phyloP scores from a whole-genome alignment of 2,113 vertebrate species.

The Neolamprologus variostigma region DNA sequence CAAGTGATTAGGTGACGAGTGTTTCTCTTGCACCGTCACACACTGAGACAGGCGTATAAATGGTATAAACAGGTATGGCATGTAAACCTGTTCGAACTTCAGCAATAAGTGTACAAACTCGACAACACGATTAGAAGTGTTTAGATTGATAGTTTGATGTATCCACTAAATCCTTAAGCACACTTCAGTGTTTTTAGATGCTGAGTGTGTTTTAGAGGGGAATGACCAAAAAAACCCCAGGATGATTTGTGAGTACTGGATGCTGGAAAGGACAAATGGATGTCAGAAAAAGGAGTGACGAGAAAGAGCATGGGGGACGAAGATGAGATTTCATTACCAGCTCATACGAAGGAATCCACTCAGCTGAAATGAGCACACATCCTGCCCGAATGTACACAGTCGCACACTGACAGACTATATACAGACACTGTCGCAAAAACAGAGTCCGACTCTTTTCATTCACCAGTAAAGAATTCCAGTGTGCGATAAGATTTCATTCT shows the following conservation, averaged over 20 bases:
- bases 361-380: not conserved
- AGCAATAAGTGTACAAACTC: not conserved
- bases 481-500: constrained; percentile 69
- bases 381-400: not conserved
- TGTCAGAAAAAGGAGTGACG: constrained; percentile 9
- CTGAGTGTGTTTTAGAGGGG: not conserved
- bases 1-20: not conserved
- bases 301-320: not conserved
- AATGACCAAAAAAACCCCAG: constrained; percentile 20
- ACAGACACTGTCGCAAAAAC: constrained; percentile 39
- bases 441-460: constrained; percentile 40
- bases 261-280: constrained; percentile 39
- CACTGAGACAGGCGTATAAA: not conserved
- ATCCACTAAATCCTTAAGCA: not conserved
- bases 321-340: constrained; percentile 11
- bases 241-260: constrained; percentile 43
- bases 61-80: not conserved
- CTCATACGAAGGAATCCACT: constrained; percentile 14
- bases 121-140: not conserved
- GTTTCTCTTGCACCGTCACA: not conserved
- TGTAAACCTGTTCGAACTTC: not conserved
- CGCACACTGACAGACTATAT: not conserved
- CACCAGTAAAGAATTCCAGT: constrained; percentile 51
- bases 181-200: not conserved
- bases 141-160: not conserved